Conservation (phyloP, 2,113 vertebrate genomes). For the Elephantulus edwardii region DNA sequence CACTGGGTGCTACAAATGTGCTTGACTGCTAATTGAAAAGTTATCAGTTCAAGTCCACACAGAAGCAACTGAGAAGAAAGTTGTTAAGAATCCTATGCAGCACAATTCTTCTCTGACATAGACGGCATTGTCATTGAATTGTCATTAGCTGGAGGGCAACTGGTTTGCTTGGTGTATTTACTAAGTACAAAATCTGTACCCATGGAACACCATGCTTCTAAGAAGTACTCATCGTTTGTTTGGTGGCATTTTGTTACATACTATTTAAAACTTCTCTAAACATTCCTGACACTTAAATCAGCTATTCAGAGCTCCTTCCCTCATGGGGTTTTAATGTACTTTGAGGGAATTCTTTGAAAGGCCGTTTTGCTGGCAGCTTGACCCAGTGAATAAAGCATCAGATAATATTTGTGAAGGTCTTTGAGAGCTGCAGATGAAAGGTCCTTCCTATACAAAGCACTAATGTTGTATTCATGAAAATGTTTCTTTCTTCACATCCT, state of each 20-base stretch:
- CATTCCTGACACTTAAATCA: constrained; percentile 53
- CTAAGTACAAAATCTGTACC: background rate
- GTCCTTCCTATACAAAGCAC: constrained; percentile 49
- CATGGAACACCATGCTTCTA: background rate
- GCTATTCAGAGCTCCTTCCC: constrained; percentile 10
- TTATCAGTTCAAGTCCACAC: background rate
- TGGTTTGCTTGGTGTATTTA: background rate
- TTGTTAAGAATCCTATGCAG: background rate
- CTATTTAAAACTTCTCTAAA: constrained; percentile 53
- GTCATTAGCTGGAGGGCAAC: background rate
- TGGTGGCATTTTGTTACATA: constrained; percentile 21
- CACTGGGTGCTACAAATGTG: background rate
- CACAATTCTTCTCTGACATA: background rate
- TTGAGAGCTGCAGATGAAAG: constrained; percentile 70
- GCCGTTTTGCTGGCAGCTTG: constrained; percentile 36
- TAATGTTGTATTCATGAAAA: constrained; percentile 53
- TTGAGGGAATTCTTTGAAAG: constrained; percentile 63
- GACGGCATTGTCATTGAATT: background rate
- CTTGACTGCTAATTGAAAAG: background rate
- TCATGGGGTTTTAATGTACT: constrained; percentile 38
- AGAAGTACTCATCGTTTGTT: constrained; percentile 13
- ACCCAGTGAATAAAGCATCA: constrained; percentile 60
- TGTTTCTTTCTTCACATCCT: constrained; percentile 32
- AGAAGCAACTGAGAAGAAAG: background rate
- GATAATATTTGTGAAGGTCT: constrained; percentile 63